A percentile compares a stretch with the other conserved stretches of the same genome.
Conservation (phyloP, 30 jellyfish, hydroid and myxozoan genomes). For the Cassiopea xamachana region DNA sequence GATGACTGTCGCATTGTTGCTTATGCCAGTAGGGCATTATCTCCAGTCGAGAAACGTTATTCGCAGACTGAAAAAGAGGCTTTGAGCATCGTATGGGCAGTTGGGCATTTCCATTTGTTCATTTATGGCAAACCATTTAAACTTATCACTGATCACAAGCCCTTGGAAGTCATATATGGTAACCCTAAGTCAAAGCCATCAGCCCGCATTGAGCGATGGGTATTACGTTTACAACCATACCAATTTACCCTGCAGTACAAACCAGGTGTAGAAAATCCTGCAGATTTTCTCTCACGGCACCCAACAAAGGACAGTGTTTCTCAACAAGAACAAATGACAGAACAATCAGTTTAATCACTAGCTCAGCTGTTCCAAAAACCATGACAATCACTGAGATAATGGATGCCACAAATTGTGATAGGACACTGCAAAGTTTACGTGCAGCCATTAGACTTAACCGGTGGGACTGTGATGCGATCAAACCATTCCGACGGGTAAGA, state of each 20-base stretch:
- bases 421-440: not conserved
- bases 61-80: not conserved
- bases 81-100: not conserved
- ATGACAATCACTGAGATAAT: not conserved
- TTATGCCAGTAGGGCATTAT: not conserved
- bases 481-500: not conserved
- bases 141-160: not conserved
- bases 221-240: not conserved
- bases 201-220: not conserved
- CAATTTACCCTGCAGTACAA: not conserved
- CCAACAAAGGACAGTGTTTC: not conserved
- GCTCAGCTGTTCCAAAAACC: not conserved
- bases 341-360: not conserved
- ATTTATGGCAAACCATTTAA: not conserved
- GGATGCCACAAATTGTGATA: not conserved
- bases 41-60: not conserved
- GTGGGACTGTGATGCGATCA: not conserved
- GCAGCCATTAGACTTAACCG: not conserved
- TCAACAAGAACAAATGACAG: not conserved
- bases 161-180: not conserved
- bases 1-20: not conserved
- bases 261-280: not conserved
- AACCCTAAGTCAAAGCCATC: not conserved
- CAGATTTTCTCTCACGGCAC: not conserved
- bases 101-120: not conserved